Base-by-base conservation (phyloP, 2,113 vertebrate genomes). In the Ciconia stormi region DNA sequence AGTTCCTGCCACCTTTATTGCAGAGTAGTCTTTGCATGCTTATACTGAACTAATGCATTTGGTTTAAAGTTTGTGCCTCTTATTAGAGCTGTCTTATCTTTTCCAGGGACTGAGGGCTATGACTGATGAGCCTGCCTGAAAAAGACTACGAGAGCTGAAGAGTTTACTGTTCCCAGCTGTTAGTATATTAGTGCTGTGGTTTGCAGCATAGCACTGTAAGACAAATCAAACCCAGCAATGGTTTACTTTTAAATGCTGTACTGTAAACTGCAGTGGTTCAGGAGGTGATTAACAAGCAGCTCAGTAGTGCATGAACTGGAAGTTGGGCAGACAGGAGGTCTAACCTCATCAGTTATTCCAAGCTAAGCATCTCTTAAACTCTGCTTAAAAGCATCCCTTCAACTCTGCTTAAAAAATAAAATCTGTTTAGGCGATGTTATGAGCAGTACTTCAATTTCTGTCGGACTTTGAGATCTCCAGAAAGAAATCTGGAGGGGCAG, bases 221-320 rank as follows among this genome's bases (percentile, higher is more conserved):
- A 89, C 84, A 95, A 87, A 96, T 95, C 77, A 82, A 90, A 44
- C 52, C 49, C 91, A 79, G 58, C 7, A 0, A 29, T 26, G 7
- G 61, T 93, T 95, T 95, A 93, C 87, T 87, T 96, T 82, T 72
- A 63, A 87, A 89, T 72, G 73, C 77, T 91, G 46, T 63, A 11
- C 73, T 79, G 87, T 96, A 87, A 95, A 85, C 74, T 91, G 56
- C 73, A 82, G 83, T 16, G 20, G 26, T 84, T 89, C 61, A 84
- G 69, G 69, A 87, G 61, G 81, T 93, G 84, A 91, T 85, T 89
- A 87, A 65, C 76, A 91, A 89, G 81, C 69, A 91, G 42, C 73
- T 87, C 14, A 7, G 73, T 15, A 76, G 61, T 76, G 34, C 73
- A 16, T 30, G 73, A 87, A 65, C 70, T 87, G 84, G 67, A 94